Evolutionary conservation across 2,797 vertebrate genomes (phyloP).

Genomic region (Enteromius mattozi): DNA sequence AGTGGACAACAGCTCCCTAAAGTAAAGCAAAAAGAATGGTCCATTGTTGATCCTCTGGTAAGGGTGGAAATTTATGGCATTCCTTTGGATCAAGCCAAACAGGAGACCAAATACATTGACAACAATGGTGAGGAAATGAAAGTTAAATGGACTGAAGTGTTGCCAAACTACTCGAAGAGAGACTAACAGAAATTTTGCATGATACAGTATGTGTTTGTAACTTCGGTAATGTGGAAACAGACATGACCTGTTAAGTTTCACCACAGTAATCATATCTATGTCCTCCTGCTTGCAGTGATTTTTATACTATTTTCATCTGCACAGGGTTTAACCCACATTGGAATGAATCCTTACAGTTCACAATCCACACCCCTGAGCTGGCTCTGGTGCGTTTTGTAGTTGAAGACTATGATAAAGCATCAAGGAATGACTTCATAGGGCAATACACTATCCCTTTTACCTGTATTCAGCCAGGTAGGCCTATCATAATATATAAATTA

Average conservation of each 20-base stretch:
- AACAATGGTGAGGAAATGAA: conserved; percentile 85
- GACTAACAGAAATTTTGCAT: not conserved
- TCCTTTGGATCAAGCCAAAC: conserved; percentile 79
- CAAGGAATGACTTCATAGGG: conserved; percentile 88
- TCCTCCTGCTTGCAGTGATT: not conserved
- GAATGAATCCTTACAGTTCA: conserved; percentile 87
- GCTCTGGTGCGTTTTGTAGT: conserved; percentile 89
- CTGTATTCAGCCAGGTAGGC: conserved; percentile 84
- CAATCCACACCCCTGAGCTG: conserved; percentile 84
- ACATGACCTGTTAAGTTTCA: not conserved
- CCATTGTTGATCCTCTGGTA: conserved; percentile 91
- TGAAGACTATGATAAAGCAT: conserved; percentile 84
- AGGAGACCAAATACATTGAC: conserved; percentile 88
- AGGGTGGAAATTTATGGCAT: conserved; percentile 89
- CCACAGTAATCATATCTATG: not conserved
- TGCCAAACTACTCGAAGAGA: not conserved
- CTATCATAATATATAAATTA: not conserved
- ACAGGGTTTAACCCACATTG: conserved; percentile 92
- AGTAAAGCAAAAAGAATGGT: conserved; percentile 86
- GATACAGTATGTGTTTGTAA: not conserved
- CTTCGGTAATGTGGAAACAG: not conserved
- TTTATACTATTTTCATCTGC: conserved; percentile 41
- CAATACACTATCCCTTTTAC: conserved; percentile 87
- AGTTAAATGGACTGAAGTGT: not conserved
- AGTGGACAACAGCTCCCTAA: conserved; percentile 95